Percentiles rank a stretch among this genome's conserved stretches.
Evolutionary conservation across 2,113 vertebrate genomes (phyloP).

Genomic region (Halcyon senegalensis): DNA sequence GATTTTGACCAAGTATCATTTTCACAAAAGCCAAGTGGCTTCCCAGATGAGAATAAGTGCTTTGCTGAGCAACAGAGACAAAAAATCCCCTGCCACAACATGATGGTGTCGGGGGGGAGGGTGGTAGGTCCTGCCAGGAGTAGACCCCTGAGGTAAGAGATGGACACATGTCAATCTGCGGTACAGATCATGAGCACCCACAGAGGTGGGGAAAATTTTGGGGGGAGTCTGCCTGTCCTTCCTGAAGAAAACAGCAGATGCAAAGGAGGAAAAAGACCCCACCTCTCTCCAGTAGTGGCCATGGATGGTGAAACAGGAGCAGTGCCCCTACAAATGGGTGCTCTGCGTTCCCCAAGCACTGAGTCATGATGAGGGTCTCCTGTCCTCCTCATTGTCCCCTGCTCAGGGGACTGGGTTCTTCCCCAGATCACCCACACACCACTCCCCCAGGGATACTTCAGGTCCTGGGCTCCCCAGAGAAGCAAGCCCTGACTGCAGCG

Average conservation of each 20-base stretch:
- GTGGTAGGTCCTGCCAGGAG: background rate
- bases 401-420: rapidly evolving
- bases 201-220: rapidly evolving
- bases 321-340: background rate
- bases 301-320: background rate
- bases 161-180: background rate
- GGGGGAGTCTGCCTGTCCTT: background rate
- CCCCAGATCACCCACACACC: background rate
- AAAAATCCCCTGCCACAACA: background rate
- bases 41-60: background rate
- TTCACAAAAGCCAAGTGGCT: background rate
- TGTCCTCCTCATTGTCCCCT: background rate
- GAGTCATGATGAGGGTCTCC: background rate
- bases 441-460: background rate
- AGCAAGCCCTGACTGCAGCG: rapidly evolving
- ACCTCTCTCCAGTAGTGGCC: background rate
- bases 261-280: background rate
- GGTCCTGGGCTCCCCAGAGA: background rate
- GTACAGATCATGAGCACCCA: background rate
- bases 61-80: background rate
- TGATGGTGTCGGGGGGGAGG: no score
- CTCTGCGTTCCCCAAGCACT: background rate
- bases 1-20: background rate
- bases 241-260: background rate
- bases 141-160: background rate